Percentiles rank a stretch among this genome's conserved stretches.
phyloP scores from a whole-genome alignment of 2,797 vertebrate genomes.

The Siniperca undulata region DNA sequence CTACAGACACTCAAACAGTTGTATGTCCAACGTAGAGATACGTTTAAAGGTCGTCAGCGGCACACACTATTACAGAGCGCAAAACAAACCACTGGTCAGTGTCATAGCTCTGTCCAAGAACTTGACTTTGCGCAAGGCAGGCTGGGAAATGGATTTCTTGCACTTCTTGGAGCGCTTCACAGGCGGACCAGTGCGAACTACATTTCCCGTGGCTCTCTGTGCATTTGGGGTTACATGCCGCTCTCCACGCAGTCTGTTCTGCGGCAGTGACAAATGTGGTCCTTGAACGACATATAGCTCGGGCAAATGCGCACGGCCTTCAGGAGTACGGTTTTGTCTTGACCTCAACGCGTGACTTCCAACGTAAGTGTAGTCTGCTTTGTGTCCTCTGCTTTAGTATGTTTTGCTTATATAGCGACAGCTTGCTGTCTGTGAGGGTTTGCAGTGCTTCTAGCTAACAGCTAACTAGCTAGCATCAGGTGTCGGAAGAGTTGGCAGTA shows the following conservation, averaged over 20 bases:
- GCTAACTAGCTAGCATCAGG: slow-evolving; percentile 43
- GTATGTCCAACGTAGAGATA: too few relatives aligned
- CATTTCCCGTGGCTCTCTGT: slow-evolving; percentile 61
- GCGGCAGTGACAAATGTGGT: slow-evolving; percentile 54
- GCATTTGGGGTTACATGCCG: slow-evolving; percentile 41
- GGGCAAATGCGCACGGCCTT: slow-evolving; percentile 47
- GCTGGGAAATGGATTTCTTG: slow-evolving; percentile 31
- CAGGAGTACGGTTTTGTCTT: not conserved
- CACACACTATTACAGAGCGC: not conserved
- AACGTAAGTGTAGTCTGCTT: slow-evolving; percentile 53
- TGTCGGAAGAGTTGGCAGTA: slow-evolving; percentile 63
- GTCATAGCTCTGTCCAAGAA: not conserved
- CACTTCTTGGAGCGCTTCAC: fast-evolving
- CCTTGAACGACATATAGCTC: slow-evolving; percentile 28
- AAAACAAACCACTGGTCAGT: not conserved
- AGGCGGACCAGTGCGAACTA: fast-evolving
- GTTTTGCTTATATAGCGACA: not conserved
- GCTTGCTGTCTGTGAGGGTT: not conserved
- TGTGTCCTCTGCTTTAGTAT: not conserved
- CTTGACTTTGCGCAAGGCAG: not conserved
- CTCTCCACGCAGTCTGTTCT: slow-evolving; percentile 36
- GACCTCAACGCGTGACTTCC: not conserved
- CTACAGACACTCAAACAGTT: not conserved
- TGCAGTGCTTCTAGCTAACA: slow-evolving; percentile 44
- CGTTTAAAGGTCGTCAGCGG: slow-evolving; percentile 18